phyloP scores from a whole-genome alignment of 2,797 vertebrate species.

The Discoglossus pictus region DNA sequence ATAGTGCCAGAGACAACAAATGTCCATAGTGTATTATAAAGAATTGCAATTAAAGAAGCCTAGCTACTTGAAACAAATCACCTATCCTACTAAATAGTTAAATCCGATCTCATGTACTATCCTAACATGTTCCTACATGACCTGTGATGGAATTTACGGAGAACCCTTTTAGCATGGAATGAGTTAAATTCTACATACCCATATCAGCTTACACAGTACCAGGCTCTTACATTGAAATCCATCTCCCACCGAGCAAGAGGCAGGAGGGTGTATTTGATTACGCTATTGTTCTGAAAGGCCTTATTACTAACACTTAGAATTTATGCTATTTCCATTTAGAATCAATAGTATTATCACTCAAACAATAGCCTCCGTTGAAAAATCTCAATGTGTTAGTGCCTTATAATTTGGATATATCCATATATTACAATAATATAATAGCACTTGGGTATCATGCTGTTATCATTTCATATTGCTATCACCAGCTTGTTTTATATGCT shows the following conservation, averaged over 20 bases:
- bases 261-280: slow-evolving; percentile 47
- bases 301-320: slow-evolving; percentile 43
- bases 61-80: too few relatives aligned
- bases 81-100: too few relatives aligned
- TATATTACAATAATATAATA: slow-evolving; percentile 46
- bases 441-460: slow-evolving; percentile 35
- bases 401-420: slow-evolving; percentile 47
- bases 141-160: too few relatives aligned
- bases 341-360: slow-evolving; percentile 49
- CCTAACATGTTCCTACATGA: too few relatives aligned
- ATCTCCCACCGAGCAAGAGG: slow-evolving; percentile 30
- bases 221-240: slow-evolving; percentile 41
- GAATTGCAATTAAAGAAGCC: too few relatives aligned
- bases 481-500: slow-evolving; percentile 27
- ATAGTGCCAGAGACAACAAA: too few relatives aligned
- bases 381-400: slow-evolving; percentile 11
- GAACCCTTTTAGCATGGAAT: neutral
- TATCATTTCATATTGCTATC: slow-evolving; percentile 26
- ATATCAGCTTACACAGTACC: neutral
- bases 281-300: slow-evolving; percentile 47
- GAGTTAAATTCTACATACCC: slow-evolving; percentile 26
- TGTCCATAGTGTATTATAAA: too few relatives aligned
- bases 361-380: slow-evolving; percentile 33
- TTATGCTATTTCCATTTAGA: slow-evolving; percentile 46
- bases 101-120: too few relatives aligned